Conservation (phyloP, 2,797 vertebrate genomes). For the Merluccius polli region DNA sequence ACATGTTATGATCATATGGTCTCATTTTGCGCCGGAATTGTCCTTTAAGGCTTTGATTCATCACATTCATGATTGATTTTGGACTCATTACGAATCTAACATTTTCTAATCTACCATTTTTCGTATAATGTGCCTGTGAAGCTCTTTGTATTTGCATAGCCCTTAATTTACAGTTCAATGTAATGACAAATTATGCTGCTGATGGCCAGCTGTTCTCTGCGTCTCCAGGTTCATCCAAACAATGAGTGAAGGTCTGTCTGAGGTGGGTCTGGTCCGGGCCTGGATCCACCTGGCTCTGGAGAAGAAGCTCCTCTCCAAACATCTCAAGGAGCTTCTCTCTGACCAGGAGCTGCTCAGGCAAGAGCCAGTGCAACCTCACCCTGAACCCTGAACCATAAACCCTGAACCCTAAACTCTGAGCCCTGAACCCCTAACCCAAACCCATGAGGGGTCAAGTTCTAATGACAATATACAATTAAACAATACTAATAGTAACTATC, state of each 20-base stretch:
- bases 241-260: constrained; percentile 92
- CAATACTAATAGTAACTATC: too few species aligned
- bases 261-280: constrained; percentile 89
- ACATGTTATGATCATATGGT: too few species aligned
- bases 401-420: background rate
- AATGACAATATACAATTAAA: too few species aligned
- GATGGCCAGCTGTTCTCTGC: background rate
- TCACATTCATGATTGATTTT: too few species aligned
- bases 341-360: constrained; percentile 90
- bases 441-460: background rate
- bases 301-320: constrained; percentile 94
- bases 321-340: constrained; percentile 90
- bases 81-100: too few species aligned
- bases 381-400: background rate
- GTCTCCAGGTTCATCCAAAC: constrained; percentile 86
- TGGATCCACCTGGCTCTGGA: constrained; percentile 96
- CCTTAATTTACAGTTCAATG: background rate
- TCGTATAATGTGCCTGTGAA: background rate
- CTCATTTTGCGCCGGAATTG: too few species aligned
- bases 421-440: background rate
- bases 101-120: too few species aligned
- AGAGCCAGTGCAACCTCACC: constrained; percentile 24
- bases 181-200: background rate
- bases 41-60: too few species aligned
- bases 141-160: background rate